phyloP scores from a whole-genome alignment of 2,113 vertebrate species.

The Mastomys coucha region DNA sequence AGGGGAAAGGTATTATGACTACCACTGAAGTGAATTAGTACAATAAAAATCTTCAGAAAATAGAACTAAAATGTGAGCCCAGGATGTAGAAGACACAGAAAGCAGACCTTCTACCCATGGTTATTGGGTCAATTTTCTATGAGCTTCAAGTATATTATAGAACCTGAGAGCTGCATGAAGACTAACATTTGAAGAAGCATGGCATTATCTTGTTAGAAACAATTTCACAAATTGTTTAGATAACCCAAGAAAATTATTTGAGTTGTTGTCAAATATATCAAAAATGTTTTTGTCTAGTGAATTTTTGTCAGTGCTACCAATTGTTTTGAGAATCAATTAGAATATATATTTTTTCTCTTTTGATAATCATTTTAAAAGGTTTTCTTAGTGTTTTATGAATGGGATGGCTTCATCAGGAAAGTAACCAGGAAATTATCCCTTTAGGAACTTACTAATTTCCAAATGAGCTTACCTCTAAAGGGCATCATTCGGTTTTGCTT shows the following conservation, averaged over 20 bases:
- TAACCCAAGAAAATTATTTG: neutral
- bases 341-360: slow-evolving; percentile 17
- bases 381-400: slow-evolving; percentile 27
- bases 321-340: slow-evolving; percentile 1
- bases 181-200: neutral
- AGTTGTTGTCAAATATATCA: neutral
- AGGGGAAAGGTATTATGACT: neutral
- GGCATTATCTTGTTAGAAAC: neutral
- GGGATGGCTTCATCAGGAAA: neutral
- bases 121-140: neutral
- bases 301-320: neutral
- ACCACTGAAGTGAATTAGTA: neutral
- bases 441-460: slow-evolving; percentile 26
- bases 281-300: neutral
- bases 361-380: slow-evolving; percentile 22
- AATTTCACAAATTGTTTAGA: neutral
- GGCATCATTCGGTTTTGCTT: neutral
- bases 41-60: slow-evolving; percentile 36
- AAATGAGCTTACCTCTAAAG: neutral
- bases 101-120: neutral
- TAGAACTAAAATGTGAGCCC: neutral
- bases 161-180: neutral
- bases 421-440: neutral
- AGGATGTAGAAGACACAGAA: neutral
- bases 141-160: neutral